Conservation (phyloP, 2,888 invertebrate genomes). For the Boloria selene region DNA sequence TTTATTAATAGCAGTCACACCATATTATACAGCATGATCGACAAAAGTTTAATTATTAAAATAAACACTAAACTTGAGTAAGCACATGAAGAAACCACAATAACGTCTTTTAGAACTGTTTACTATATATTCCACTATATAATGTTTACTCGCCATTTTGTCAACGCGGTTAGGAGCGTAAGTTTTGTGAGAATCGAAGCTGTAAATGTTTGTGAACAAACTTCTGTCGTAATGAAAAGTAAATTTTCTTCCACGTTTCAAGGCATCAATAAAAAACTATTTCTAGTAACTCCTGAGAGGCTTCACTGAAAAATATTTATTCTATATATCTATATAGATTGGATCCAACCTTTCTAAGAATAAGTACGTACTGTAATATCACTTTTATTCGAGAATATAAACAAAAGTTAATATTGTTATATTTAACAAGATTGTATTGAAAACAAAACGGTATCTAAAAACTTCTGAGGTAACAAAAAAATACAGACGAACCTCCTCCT, state of each 20-base stretch:
- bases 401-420: too few species aligned
- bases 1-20: too few species aligned
- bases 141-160: slow-evolving; percentile 25
- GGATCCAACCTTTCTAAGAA: slow-evolving; percentile 35
- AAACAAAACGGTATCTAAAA: too few species aligned
- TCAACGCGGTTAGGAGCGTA: slow-evolving; percentile 30
- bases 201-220: slow-evolving; percentile 71
- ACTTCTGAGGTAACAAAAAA: too few species aligned
- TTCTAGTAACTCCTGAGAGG: slow-evolving; percentile 55
- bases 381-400: too few species aligned
- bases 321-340: slow-evolving; percentile 26
- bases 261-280: slow-evolving; percentile 72
- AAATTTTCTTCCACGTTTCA: slow-evolving; percentile 61
- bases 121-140: slow-evolving; percentile 27
- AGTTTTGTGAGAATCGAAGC: slow-evolving; percentile 43
- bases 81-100: background rate
- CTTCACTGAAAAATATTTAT: slow-evolving; percentile 64
- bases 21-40: too few species aligned
- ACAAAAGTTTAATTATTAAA: too few species aligned
- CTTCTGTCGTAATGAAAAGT: slow-evolving; percentile 76
- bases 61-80: too few species aligned
- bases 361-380: background rate
- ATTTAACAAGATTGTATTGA: too few species aligned
- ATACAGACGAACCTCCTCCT: too few species aligned
- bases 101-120: slow-evolving; percentile 11